phyloP scores from a whole-genome alignment of 2,888 invertebrate species.

The Myathropa florea region DNA sequence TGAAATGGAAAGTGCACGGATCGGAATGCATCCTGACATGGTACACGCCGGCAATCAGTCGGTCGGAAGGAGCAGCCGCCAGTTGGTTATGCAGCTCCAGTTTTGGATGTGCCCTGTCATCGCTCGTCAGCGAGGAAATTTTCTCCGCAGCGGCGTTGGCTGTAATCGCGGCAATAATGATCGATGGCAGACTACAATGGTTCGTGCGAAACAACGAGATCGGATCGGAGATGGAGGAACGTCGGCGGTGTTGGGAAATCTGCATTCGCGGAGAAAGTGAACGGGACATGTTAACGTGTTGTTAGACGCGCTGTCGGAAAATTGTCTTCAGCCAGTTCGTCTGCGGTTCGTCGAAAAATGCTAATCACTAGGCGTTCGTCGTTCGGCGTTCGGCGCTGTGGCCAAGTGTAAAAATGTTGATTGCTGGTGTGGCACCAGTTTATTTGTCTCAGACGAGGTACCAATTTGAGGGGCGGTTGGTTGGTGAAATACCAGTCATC shows the following conservation, averaged over 20 bases:
- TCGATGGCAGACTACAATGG: slow-evolving; percentile 31
- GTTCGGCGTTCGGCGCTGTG: slow-evolving; percentile 6
- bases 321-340: background rate
- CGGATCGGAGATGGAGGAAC: background rate
- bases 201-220: background rate
- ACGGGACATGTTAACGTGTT: slow-evolving; percentile 42
- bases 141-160: background rate
- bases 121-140: background rate
- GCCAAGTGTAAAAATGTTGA: slow-evolving; percentile 30
- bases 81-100: slow-evolving; percentile 7
- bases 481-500: background rate
- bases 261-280: slow-evolving; percentile 58
- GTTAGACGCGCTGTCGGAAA: slow-evolving; percentile 23
- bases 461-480: slow-evolving; percentile 8
- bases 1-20: slow-evolving; percentile 32
- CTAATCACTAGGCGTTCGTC: slow-evolving; percentile 28
- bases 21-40: slow-evolving; percentile 17
- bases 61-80: background rate
- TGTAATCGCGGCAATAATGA: slow-evolving; percentile 32
- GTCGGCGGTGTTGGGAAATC: slow-evolving; percentile 30
- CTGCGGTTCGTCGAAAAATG: background rate
- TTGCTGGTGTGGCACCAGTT: background rate
- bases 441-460: background rate
- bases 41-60: background rate
- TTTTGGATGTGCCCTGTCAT: background rate